Evolutionary conservation across 35 echinoderm and acorn worm genomes (phyloP), one percentile per base, ranked within the genome.

Genomic region (Chiridota heheva): DNA sequence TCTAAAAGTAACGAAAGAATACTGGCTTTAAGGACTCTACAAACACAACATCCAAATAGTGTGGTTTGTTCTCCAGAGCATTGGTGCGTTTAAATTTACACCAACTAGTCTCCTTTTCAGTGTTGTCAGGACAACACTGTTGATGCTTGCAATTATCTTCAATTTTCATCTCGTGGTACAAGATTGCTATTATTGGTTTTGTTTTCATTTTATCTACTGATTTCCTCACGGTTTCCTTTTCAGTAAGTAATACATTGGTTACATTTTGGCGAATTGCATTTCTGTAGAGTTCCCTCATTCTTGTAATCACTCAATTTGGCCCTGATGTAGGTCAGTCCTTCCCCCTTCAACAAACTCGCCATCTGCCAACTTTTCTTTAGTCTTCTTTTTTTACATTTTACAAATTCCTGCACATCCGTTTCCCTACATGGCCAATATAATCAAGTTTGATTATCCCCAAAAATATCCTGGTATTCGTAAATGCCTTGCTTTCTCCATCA

Each of bases 401-500:
- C 26, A 68, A 62, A 32, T 41, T 48, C 20, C 46, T 20, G 40
- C 36, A 83, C 46, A 80, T 80, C 2, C 69, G 40, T 25, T 63
- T 80, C 5, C n/a, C 77, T 29, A 58, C 53, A 36, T 80, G 56
- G 6, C 77, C 77, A 37, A 80, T 80, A 41, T 59, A 64, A 41
- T 80, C 77, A 42, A 80, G 28, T 31, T 80, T 80, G 40, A 80
- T 40, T 12, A 60, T 38, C 12, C 77, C 77, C 40, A 4, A 60
- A 18, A 53, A 39, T 22, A 16, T 0, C 36, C 25, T 61, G 12
- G 39, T 36, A 20, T 55, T 57, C 22, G 32, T 32, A 59, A 38
- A 39, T 61, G 76, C 32, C 33, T 79, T 79, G 34, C 76, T 79
- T 31, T 79, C 75, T 36, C 55, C 75, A 60, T 79, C 75, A 79